Conservation (phyloP, 1,140 invertebrate genomes). For the Tetramorium parvispinum region DNA sequence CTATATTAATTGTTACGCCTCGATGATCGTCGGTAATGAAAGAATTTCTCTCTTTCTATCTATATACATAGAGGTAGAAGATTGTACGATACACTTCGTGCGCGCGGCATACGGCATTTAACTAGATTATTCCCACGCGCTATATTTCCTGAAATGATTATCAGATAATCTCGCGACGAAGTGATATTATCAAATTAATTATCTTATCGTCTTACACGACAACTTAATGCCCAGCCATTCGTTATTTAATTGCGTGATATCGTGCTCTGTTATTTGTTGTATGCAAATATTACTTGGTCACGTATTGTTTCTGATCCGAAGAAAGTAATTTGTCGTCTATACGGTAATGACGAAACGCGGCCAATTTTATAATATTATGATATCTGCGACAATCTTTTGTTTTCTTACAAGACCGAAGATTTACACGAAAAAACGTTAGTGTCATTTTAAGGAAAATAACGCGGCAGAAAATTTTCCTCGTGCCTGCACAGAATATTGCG, state of each 20-base stretch:
- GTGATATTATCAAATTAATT: constrained; percentile 17
- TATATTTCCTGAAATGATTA: constrained; percentile 29
- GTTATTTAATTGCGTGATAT: constrained; percentile 25
- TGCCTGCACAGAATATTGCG: not conserved
- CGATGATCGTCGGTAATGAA: constrained; percentile 13
- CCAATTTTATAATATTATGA: not conserved
- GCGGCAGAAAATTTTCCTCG: constrained; percentile 34
- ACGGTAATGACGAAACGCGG: not conserved
- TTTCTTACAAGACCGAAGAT: not conserved
- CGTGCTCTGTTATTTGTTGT: not conserved
- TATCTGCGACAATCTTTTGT: too few species aligned
- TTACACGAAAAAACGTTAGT: not conserved
- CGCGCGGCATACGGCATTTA: not conserved
- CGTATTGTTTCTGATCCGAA: not conserved
- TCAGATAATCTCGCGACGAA: constrained; percentile 11
- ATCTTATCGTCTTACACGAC: not conserved
- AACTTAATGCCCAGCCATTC: not conserved
- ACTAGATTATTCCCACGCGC: not conserved
- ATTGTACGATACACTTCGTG: not conserved
- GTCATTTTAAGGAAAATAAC: not conserved
- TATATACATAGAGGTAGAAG: not conserved
- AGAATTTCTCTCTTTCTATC: not conserved
- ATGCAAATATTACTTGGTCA: not conserved
- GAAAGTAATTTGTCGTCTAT: constrained; percentile 14
- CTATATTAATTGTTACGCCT: constrained; percentile 24